Conservation (phyloP, 1,140 invertebrate genomes). For the Drosophila lacertosa region DNA sequence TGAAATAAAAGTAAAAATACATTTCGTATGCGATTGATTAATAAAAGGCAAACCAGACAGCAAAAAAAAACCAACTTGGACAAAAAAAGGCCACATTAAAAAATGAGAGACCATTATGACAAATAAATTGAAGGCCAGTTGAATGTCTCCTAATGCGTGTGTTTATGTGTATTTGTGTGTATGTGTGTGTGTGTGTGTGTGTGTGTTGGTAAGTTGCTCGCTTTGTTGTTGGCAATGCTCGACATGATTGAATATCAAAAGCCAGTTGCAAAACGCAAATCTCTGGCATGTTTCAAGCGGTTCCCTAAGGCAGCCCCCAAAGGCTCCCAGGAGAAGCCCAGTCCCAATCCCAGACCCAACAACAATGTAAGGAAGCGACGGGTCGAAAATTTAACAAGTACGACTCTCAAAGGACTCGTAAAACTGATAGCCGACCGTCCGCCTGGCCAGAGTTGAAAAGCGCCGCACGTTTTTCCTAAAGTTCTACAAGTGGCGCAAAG, state of each 20-base stretch:
- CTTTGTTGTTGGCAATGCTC: conserved; percentile 49
- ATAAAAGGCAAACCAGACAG: conserved; percentile 24
- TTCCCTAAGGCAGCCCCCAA: conserved; percentile 5
- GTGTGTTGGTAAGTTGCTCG: conserved; percentile 28
- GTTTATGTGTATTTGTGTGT: conserved; percentile 8
- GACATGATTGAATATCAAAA: conserved; percentile 81
- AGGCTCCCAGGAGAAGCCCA: too few relatives aligned
- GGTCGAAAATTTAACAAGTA: conserved; percentile 71
- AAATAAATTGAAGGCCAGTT: conserved; percentile 68
- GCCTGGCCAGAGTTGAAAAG: conserved; percentile 57
- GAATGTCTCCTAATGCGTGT: conserved; percentile 46
- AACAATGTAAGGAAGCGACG: conserved; percentile 33
- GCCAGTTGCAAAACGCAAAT: conserved; percentile 74
- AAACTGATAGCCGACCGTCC: conserved; percentile 65
- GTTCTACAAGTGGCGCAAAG: conserved; percentile 67
- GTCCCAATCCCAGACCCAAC: background rate
- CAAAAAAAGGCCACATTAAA: conserved; percentile 53
- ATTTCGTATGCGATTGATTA: conserved; percentile 45
- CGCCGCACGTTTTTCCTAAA: conserved; percentile 72
- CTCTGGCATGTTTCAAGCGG: conserved; percentile 68
- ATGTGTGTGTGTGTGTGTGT: conserved; percentile 4
- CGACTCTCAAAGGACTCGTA: conserved; percentile 73
- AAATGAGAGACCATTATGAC: conserved; percentile 68
- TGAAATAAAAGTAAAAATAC: conserved; percentile 8
- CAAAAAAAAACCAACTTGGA: background rate